A percentile compares a stretch with the other conserved stretches of the same genome.
phyloP scores from a whole-genome alignment of 2,113 vertebrate genomes.

The Herpailurus yagouaroundi region DNA sequence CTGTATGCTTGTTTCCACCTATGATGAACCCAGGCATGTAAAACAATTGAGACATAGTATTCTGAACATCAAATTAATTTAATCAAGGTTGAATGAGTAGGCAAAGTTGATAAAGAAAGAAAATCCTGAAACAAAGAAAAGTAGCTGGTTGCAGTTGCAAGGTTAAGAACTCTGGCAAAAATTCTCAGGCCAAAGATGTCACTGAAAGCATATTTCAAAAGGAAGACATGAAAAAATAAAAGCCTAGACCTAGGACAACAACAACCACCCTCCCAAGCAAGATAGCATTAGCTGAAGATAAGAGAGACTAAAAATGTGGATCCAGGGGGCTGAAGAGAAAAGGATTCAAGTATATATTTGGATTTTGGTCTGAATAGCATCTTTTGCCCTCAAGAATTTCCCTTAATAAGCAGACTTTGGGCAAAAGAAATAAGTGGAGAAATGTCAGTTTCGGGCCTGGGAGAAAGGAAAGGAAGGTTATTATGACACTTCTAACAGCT shows the following conservation, averaged over 20 bases:
- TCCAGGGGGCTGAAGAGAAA: neutral
- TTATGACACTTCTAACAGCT: neutral
- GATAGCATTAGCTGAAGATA: neutral
- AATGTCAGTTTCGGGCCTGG: neutral
- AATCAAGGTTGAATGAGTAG: neutral
- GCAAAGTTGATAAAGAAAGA: neutral
- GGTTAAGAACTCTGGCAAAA: neutral
- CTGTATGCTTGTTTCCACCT: neutral
- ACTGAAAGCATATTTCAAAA: neutral
- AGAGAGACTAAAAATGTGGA: neutral
- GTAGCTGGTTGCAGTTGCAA: neutral
- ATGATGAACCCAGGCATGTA: neutral
- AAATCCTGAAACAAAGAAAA: neutral
- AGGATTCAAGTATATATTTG: neutral
- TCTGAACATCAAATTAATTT: conserved; percentile 31
- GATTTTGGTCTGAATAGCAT: neutral
- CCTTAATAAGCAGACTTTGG: conserved; percentile 13
- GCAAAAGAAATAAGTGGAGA: conserved; percentile 29
- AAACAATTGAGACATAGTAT: neutral
- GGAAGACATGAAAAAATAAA: conserved; percentile 2
- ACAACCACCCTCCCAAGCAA: neutral
- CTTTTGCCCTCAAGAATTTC: neutral
- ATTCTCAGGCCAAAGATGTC: neutral
- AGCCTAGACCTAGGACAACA: neutral
- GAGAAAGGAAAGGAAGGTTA: neutral